A percentile compares a stretch with the other conserved stretches of the same genome.
These are phyloP conservation scores for silkworm (Bombyx mori) DNA, from an alignment of 1,140 invertebrate genomes.

Conservation along the genomic window DNA sequence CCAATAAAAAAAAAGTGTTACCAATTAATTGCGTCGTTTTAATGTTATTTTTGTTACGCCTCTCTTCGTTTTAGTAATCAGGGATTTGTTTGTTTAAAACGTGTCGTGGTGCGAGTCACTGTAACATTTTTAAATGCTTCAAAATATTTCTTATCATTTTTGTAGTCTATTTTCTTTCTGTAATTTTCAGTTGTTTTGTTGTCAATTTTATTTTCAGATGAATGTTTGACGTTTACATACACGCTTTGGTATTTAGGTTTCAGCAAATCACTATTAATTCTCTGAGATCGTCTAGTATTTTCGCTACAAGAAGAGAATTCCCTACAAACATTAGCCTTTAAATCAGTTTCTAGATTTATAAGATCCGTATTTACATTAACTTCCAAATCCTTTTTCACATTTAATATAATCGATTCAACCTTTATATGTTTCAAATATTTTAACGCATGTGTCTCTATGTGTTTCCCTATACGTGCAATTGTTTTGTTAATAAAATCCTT, in stretches of 20 bases:
- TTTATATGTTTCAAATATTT: slow-evolving; percentile 17
- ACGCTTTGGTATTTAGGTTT: slow-evolving; percentile 10
- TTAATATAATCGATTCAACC: slow-evolving; percentile 14
- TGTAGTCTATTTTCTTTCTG: no score
- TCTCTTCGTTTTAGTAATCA: no score
- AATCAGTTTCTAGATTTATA: slow-evolving; percentile 28
- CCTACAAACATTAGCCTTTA: slow-evolving; percentile 26
- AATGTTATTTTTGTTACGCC: no score
- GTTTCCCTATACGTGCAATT: slow-evolving; percentile 15
- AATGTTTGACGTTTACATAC: slow-evolving; percentile 14
- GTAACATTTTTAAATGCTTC: no score
- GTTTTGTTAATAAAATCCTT: slow-evolving; percentile 22
- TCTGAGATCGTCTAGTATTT: slow-evolving; percentile 1
- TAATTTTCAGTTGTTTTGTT: no score
- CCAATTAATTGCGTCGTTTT: no score
- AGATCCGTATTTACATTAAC: slow-evolving; percentile 38
- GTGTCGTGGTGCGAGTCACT: no score
- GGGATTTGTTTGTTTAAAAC: no score
- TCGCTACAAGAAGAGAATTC: slow-evolving; percentile 22
- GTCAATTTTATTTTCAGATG: no score
- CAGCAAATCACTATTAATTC: background rate
- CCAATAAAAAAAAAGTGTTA: no score
- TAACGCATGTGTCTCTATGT: slow-evolving; percentile 15
- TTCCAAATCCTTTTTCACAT: slow-evolving; percentile 31
- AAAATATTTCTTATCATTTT: no score